A percentile compares a stretch with the other conserved stretches of the same genome.
These are phyloP conservation scores for Heliconius aoede DNA, from an alignment of 2,888 invertebrate genomes.

Conservation along the genomic window DNA sequence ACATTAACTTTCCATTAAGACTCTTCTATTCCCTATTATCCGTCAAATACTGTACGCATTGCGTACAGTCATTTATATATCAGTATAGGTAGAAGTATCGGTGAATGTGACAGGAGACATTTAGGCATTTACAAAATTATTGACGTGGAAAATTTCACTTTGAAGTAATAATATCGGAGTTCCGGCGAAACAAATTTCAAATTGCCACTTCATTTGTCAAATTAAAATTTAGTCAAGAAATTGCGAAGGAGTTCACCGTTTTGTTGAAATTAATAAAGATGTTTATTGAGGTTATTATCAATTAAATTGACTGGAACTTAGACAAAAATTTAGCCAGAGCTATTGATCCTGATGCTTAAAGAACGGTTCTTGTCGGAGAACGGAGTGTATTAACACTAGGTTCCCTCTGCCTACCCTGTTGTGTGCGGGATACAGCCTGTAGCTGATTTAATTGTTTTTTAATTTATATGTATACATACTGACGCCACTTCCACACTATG, in stretches of 20 bases:
- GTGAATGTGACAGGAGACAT: constrained; percentile 5
- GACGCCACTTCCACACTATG: not conserved
- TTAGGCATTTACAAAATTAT: constrained; percentile 15
- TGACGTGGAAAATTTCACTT: constrained; percentile 28
- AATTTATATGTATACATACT: not conserved
- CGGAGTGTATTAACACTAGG: no score
- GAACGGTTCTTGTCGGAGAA: not conserved
- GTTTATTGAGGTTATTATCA: constrained; percentile 46
- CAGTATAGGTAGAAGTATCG: not conserved
- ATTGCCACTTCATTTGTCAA: constrained; percentile 37
- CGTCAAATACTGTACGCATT: no score
- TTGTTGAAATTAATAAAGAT: constrained; percentile 45
- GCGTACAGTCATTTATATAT: no score
- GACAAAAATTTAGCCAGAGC: constrained; percentile 45
- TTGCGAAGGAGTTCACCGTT: constrained; percentile 41
- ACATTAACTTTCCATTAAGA: no score
- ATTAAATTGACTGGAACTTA: constrained; percentile 43
- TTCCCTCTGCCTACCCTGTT: no score
- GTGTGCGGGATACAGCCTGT: no score
- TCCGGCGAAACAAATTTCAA: constrained; percentile 26
- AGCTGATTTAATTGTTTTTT: no score
- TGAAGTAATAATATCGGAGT: constrained; percentile 28
- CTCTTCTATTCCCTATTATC: no score
- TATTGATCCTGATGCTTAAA: not conserved
- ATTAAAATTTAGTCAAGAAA: constrained; percentile 33